Evolutionary conservation across 2,888 invertebrate species (phyloP), one percentile per base, ranked within the genome.

Genomic region (Galerucella pusilla): DNA sequence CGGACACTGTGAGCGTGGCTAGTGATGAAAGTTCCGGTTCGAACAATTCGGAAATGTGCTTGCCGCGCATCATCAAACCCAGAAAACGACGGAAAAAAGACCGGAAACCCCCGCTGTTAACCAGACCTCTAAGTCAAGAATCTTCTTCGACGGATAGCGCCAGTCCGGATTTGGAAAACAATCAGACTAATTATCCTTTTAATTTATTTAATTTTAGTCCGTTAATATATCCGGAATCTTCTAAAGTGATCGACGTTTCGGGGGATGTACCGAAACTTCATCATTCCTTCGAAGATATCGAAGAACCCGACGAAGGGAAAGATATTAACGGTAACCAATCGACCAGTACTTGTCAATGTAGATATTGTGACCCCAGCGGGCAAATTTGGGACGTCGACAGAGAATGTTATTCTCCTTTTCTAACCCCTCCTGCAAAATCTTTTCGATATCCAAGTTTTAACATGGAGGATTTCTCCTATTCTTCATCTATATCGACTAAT

Each of bases 11-110:
- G 84, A 93, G 93, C 88, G 92, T 93, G 81, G 91, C 93, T 76
- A 94, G 94, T 88, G 94, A 94, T 87, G 94, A 94, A 88, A 93
- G 94, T 83, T 93, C 93, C 81, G 92, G 92, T 75, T 88, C 89
- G 6, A 88, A 88, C 78, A 89, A 89, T 80, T 90, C 93, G 11
- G 95, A 94, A 85, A 94, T 93, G 79, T 94, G 94, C 88, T 88
- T 96, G 84, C 96, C 96, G 79, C 91, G 96, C 81, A 96, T 96
- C 79, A 96, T 96, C 83, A 96, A 96, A 87, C 96, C 96, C 7
- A 90, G 96, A 68, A 96, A 96, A 86, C 91, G 96, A 69, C 92
- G 96, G 85, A 96, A 96, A 92, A 96, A 96, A 88, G 96, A 96
- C 86, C 90, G 95, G 81, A 94, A 95, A 88, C 94, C 94, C 52